Evolutionary conservation across 2,888 invertebrate genomes (phyloP).

Genomic region (Strigamia transsilvanica): DNA sequence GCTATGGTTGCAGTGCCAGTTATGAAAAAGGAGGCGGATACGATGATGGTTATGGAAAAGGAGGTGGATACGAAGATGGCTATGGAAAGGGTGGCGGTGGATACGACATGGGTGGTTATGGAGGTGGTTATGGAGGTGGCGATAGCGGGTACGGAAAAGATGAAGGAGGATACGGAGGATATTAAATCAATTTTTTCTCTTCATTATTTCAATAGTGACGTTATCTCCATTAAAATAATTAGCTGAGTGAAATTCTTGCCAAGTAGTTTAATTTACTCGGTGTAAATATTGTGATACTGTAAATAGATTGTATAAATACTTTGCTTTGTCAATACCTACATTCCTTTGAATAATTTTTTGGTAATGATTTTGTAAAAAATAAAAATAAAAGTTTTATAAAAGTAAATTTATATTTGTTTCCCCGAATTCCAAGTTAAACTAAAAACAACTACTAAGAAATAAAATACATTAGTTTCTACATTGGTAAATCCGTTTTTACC

Average conservation of each 20-base stretch:
- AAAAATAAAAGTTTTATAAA: too few species aligned
- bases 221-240: not conserved
- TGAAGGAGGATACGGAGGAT: not conserved
- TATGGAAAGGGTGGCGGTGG: slow-evolving; percentile 1
- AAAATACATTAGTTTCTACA: too few species aligned
- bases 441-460: too few species aligned
- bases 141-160: not conserved
- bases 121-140: not conserved
- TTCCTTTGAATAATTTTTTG: too few species aligned
- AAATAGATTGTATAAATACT: not conserved
- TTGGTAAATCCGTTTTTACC: too few species aligned
- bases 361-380: too few species aligned
- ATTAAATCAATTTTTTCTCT: not conserved
- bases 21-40: not conserved
- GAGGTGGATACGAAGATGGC: not conserved
- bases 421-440: too few species aligned
- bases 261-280: not conserved
- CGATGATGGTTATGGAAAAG: slow-evolving; percentile 2
- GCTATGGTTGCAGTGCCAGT: not conserved
- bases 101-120: not conserved
- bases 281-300: not conserved
- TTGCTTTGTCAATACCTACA: too few species aligned
- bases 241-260: not conserved
- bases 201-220: not conserved
- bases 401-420: too few species aligned